Evolutionary conservation across 2,113 vertebrate species (phyloP), one percentile per base, ranked within the genome.

Genomic region (Sterrhoptilus dennistouni): DNA sequence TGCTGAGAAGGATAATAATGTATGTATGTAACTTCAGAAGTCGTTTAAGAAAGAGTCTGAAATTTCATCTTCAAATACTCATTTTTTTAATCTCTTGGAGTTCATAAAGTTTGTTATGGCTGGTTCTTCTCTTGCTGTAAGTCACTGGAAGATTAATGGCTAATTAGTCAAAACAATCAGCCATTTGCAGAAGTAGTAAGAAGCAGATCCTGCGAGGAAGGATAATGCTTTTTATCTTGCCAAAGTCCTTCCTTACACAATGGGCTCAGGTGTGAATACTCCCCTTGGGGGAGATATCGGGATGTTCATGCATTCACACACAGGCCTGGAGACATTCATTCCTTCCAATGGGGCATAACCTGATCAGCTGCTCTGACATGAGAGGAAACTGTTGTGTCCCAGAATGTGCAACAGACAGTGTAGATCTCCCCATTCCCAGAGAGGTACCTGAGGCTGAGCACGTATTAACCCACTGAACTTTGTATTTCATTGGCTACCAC

Each of bases 161-260:
- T 66, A 31, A 35, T 35, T 25, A 42, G 21, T 35, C 24, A 76
- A 76, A 56, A 29, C 10, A 57, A 50, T 25, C 42, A 29, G 16
- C 20, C 21, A 25, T 31, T 57, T 59, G 8, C 42, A 31, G 36
- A 57, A 57, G 16, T 7, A 66, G 29, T 7, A 40, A 64, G 50
- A 65, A 29, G 44, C 11, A 25, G 11, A 49, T 31, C 25, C 16
- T 76, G 11, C 0, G 0, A 66, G 52, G 21, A 11, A 7, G 4
- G 16, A 35, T 13, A 57, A 42, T 50, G 16, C 1, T 57, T 57
- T 42, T 50, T 25, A 24, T 50, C 31, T 27, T 42, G 17, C 21
- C 44, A 36, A 31, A 35, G 14, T 50, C 31, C 16, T 42, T 28
- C 14, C 44, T 36, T 31, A 44, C 11, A 36, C 21, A 21, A 35